These are phyloP conservation scores for Trichopoda pennipes DNA, from an alignment of 2,888 invertebrate species.

Conservation along the genomic window DNA sequence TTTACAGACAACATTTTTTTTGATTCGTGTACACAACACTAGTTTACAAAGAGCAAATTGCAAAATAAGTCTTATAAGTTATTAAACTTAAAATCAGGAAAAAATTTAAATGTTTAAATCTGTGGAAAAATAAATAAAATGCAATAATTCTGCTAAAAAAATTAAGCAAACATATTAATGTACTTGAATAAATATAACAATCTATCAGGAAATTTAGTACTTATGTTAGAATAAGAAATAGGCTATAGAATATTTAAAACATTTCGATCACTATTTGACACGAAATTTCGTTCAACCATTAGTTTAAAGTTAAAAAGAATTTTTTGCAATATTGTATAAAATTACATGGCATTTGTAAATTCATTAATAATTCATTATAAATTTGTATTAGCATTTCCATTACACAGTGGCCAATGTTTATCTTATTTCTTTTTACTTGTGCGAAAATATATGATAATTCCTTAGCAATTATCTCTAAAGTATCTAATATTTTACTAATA, in stretches of 20 bases:
- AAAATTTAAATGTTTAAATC: conserved; percentile 4
- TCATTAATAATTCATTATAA: too few relatives aligned
- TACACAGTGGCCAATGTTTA: background rate
- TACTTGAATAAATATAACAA: too few relatives aligned
- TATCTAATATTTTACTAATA: conserved; percentile 29
- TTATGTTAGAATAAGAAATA: too few relatives aligned
- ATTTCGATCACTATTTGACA: too few relatives aligned
- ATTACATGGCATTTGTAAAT: too few relatives aligned
- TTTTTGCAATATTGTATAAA: too few relatives aligned
- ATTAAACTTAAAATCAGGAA: background rate
- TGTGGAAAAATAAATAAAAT: background rate
- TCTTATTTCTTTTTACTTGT: background rate
- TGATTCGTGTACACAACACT: conserved; percentile 32
- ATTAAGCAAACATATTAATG: too few relatives aligned
- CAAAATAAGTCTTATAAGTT: conserved; percentile 30
- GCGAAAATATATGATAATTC: background rate
- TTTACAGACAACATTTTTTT: conserved; percentile 25
- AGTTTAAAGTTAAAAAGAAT: too few relatives aligned
- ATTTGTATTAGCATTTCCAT: background rate
- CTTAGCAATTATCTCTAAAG: conserved; percentile 26
- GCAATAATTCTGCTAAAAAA: too few relatives aligned
- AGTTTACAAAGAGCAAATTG: conserved; percentile 18
- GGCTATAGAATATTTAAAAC: too few relatives aligned
- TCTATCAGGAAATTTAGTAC: too few relatives aligned
- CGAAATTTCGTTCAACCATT: too few relatives aligned